Base-by-base conservation (phyloP, 2,113 vertebrate genomes). In the Tetrax tetrax region DNA sequence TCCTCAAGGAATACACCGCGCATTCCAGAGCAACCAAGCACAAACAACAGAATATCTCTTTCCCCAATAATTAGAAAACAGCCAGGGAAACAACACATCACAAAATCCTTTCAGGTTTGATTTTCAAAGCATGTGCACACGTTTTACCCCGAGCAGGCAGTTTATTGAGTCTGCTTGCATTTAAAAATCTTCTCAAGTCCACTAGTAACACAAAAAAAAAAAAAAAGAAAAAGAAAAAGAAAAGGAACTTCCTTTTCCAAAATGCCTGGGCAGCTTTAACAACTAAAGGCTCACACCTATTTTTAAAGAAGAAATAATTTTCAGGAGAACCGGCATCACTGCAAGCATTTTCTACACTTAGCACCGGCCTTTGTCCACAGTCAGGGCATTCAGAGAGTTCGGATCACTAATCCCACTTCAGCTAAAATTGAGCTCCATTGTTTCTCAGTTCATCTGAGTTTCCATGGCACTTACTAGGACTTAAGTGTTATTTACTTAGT, bases 21-120 rank as follows among this genome's bases (percentile, higher is more conserved):
- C 97, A 98, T 98, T 97, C 97, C 96, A 97, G 92, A 96, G 94
- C 94, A 95, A 87, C 79, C 93, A 50, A 54, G 93, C 68, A 96
- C 90, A 97, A 95, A 97, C 96, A 97, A 96, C 77, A 91, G 80
- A 96, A 92, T 56, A 68, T 60, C 96, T 95, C 92, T 37, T 96
- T 94, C 47, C 31, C 9, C 43, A 65, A 37, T 71, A 96, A 94
- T 96, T 85, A 94, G 78, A 90, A 84, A 95, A 90, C n/a, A 72
- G 37, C 11, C 41, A 54, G 3, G 3, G 47, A 91, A 95, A 87
- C 22, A 96, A 92, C 65, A 69, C 66, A 95, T 87, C 71, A 85
- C 86, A 53, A 90, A 96, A 97, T 82, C 95, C 82, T 60, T 53
- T 70, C 83, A 24, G 72, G 59, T 84, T 84, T 86, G 93, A 88